phyloP scores from a whole-genome alignment of 2,113 vertebrate genomes.

The Ictalurus furcatus region DNA sequence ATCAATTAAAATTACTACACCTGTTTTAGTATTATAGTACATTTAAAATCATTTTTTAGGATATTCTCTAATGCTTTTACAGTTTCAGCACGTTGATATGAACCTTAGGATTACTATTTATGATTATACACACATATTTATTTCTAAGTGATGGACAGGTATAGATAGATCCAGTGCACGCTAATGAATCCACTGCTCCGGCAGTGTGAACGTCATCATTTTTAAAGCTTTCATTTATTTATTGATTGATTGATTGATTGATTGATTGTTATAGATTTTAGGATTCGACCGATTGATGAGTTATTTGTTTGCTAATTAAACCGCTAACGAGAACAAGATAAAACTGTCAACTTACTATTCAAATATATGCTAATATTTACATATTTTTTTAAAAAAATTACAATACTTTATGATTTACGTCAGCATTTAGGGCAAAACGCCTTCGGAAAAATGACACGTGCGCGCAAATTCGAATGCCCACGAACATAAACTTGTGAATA shows the following conservation, averaged over 20 bases:
- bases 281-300: not conserved
- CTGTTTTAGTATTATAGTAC: not conserved
- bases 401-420: not conserved
- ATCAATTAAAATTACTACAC: not conserved
- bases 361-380: not conserved
- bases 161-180: not conserved
- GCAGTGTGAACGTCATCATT: not conserved
- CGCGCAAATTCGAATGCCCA: not conserved
- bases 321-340: not conserved
- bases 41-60: not conserved
- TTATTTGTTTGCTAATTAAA: not conserved
- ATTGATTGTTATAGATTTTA: not conserved
- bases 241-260: too few relatives aligned
- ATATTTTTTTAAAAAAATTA: too few relatives aligned
- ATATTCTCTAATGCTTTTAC: not conserved
- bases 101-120: too few relatives aligned
- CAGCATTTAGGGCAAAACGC: not conserved
- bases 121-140: too few relatives aligned
- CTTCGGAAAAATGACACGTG: not conserved
- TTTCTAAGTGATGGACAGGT: too few relatives aligned
- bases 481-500: not conserved
- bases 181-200: not conserved
- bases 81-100: too few relatives aligned
- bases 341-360: not conserved
- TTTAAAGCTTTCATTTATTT: not conserved